Percentiles rank a stretch among this genome's conserved stretches.
phyloP scores from a whole-genome alignment of 2,888 invertebrate species.

The Tolmerus cingulatus region DNA sequence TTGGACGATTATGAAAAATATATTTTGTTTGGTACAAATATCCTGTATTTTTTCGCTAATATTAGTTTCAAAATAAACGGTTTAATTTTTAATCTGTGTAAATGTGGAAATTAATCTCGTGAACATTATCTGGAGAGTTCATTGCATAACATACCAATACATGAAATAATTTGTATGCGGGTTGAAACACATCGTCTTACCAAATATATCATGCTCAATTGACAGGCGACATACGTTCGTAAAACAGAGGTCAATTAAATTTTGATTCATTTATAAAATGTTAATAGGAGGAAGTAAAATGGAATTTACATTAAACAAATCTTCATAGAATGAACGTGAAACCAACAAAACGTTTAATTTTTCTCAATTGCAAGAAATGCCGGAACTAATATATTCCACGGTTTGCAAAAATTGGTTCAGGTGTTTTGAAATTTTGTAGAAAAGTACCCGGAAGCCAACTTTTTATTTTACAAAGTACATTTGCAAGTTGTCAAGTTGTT shows the following conservation, averaged over 20 bases:
- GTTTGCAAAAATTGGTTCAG: not conserved
- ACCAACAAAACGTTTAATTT: not conserved
- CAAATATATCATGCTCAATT: not conserved
- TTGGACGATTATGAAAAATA: too few species aligned
- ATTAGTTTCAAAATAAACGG: too few species aligned
- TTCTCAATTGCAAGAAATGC: not conserved
- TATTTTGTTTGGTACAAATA: too few species aligned
- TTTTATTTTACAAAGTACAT: not conserved
- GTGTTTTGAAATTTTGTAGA: not conserved
- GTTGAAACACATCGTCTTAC: not conserved
- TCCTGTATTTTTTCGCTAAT: too few species aligned
- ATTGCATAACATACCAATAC: not conserved
- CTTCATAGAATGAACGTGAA: not conserved
- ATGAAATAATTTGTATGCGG: not conserved
- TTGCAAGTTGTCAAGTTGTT: not conserved
- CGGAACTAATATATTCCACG: not conserved
- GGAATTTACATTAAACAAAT: not conserved
- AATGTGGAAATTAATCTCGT: not conserved
- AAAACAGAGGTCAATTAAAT: not conserved
- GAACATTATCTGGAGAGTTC: not conserved
- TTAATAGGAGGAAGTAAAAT: not conserved
- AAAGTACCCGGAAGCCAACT: not conserved
- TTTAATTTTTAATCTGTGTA: too few species aligned
- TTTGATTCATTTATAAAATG: not conserved
- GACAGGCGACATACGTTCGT: not conserved